phyloP scores from a whole-genome alignment of 2,113 vertebrate genomes.

The Herpetotheres cachinnans region DNA sequence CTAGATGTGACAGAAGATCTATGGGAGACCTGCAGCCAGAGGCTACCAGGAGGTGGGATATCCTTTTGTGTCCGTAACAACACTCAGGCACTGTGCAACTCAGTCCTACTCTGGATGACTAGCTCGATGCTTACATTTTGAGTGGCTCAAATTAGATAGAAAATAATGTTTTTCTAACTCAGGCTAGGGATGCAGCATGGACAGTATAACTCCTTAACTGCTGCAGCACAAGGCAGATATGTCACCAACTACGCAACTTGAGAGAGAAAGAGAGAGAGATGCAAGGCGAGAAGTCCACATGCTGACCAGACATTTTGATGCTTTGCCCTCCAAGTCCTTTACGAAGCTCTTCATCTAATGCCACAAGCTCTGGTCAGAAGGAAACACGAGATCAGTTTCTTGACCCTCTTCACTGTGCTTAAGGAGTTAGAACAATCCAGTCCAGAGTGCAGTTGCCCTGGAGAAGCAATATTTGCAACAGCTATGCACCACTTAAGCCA shows the following conservation, averaged over 20 bases:
- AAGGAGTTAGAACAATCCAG: not conserved
- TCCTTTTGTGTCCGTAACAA: not conserved
- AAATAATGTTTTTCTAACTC: not conserved
- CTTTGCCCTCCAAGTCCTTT: not conserved
- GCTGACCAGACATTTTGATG: not conserved
- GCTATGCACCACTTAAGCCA: not conserved
- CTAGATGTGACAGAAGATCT: not conserved
- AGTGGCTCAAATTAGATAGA: not conserved
- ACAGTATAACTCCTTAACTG: not conserved
- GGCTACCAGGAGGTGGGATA: not conserved
- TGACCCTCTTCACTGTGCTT: not conserved
- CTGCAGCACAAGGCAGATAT: not conserved
- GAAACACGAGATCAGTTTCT: not conserved
- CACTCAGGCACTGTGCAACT: not conserved
- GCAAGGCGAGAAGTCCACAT: not conserved
- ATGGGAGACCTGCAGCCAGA: not conserved
- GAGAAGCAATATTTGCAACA: not conserved
- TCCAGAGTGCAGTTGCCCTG: not conserved
- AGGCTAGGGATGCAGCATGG: not conserved
- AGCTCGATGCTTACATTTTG: not conserved
- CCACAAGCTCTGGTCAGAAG: not conserved
- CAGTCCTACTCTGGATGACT: not conserved
- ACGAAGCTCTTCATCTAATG: not conserved
- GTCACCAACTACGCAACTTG: not conserved
- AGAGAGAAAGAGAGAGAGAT: not conserved